Percentiles rank a stretch among this genome's conserved stretches.
Conservation (phyloP, 2,797 vertebrate genomes). For the Lutjanus argentimaculatus region DNA sequence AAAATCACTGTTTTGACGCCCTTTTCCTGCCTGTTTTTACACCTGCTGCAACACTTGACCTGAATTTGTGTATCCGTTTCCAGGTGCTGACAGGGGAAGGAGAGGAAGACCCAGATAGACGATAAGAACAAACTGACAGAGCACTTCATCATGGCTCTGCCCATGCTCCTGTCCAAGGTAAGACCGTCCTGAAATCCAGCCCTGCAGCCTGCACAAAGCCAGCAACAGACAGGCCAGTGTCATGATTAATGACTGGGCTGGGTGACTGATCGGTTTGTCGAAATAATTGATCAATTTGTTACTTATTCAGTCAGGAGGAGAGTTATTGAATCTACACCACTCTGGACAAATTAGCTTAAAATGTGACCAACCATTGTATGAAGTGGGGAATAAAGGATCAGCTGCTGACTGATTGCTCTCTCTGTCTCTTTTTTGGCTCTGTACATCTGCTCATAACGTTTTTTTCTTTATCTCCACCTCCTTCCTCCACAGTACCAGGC, state of each 20-base stretch:
- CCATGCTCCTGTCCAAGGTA: constrained; percentile 98
- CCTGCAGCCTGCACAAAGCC: constrained; percentile 8
- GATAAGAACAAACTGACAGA: constrained; percentile 99
- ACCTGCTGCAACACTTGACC: neutral
- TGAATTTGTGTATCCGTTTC: constrained; percentile 35
- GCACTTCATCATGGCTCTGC: constrained; percentile 99
- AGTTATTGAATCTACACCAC: constrained; percentile 33
- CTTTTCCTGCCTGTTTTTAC: neutral
- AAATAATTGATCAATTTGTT: constrained; percentile 46
- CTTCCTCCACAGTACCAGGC: constrained; percentile 90
- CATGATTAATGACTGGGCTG: constrained; percentile 38
- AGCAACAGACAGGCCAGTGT: neutral
- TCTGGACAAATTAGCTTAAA: constrained; percentile 24
- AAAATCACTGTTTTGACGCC: neutral
- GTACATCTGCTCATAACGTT: too few relatives aligned
- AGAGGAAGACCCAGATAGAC: constrained; percentile 99
- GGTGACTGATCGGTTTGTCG: constrained; percentile 44
- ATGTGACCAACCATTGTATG: constrained; percentile 19
- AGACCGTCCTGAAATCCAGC: constrained; percentile 11
- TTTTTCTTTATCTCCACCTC: neutral
- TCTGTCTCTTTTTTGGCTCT: neutral
- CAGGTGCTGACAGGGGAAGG: constrained; percentile 99
- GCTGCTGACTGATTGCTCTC: neutral
- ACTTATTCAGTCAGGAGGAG: constrained; percentile 26
- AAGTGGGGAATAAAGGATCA: neutral